Base-by-base conservation (phyloP, 2,888 invertebrate genomes). In the Oscheius onirici region DNA sequence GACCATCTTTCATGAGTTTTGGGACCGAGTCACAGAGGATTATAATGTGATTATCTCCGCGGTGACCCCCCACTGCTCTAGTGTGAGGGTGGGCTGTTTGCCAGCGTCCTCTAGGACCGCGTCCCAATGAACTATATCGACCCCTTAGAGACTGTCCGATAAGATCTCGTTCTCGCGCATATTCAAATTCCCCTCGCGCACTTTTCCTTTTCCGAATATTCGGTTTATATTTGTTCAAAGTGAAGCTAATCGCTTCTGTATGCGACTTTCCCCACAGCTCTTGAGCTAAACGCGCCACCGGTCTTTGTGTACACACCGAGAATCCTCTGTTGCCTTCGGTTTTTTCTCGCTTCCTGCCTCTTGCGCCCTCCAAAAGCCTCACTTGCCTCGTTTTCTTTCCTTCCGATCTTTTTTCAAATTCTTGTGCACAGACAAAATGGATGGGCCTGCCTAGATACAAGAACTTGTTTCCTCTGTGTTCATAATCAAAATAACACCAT, bases 271-370 rank as follows among this genome's bases (percentile, higher is more conserved):
- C 41, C 20, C 58, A 58, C n/a, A 58, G 58, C 58, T 40, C 58
- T 58, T 58, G 58, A 58, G 58, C 41, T 55, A 8, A 55, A 55
- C n/a, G 58, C 58, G 43, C 58, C 34, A 63, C 63, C 63, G 63
- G 46, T 63, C 63, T 49, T 49, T 63, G 63, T 63, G 63, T 49
- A 63, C 46, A 63, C 63, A 63, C 28, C 63, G 26, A 17, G 34
- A 28, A 63, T 34, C 17, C 40, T 46, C 46, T 63, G 63, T 63
- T 63, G 63, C 63, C 49, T 63, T 60, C 44, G 41, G 60, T 60
- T 60, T 58, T 63, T 49, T 46, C 63, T 49, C 28, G 26, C 61
- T 58, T 58, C 20, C 55, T 28, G 28, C 55, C 26, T 26, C 13
- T 3, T 20, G 51, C 52, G 20, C 2, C 28, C 55, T 26, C 28